Percentiles rank a stretch among this genome's conserved stretches.
These are phyloP conservation scores for Copidosoma aretas DNA, from an alignment of 2,888 invertebrate genomes.

Conservation along the genomic window DNA sequence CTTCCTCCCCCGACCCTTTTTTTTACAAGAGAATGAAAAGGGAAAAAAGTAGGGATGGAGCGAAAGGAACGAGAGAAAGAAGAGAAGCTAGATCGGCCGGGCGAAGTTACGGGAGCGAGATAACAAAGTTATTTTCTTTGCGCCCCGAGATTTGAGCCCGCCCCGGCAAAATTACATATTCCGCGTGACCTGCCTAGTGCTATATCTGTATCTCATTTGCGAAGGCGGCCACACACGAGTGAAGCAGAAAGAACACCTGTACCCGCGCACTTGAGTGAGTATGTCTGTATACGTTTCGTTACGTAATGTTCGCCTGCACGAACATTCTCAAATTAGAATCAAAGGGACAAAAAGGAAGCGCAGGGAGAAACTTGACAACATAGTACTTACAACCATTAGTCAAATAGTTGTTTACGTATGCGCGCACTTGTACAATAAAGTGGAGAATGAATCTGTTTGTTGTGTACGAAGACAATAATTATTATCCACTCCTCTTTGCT, in stretches of 20 bases:
- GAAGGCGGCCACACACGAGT: not conserved
- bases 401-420: not conserved
- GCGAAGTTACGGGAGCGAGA: constrained; percentile 35
- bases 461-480: too few species aligned
- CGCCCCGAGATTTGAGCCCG: constrained; percentile 17
- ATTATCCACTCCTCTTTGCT: too few species aligned
- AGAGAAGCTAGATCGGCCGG: constrained; percentile 20
- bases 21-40: too few species aligned
- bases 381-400: constrained; percentile 17
- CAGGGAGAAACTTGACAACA: constrained; percentile 17
- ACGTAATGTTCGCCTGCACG: constrained; percentile 15
- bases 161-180: constrained; percentile 39
- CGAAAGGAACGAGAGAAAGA: not conserved
- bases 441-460: too few species aligned
- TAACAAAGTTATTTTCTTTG: constrained; percentile 42
- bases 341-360: not conserved
- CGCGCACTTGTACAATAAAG: too few species aligned
- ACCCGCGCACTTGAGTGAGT: constrained; percentile 6
- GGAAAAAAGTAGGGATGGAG: not conserved
- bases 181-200: constrained; percentile 31
- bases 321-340: constrained; percentile 30
- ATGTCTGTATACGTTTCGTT: constrained; percentile 25
- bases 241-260: not conserved
- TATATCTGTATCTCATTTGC: constrained; percentile 36
- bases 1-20: not conserved